Evolutionary conservation across 35 echinoderm and acorn worm species (phyloP).

Genomic region (Eucidaris tribuloides): DNA sequence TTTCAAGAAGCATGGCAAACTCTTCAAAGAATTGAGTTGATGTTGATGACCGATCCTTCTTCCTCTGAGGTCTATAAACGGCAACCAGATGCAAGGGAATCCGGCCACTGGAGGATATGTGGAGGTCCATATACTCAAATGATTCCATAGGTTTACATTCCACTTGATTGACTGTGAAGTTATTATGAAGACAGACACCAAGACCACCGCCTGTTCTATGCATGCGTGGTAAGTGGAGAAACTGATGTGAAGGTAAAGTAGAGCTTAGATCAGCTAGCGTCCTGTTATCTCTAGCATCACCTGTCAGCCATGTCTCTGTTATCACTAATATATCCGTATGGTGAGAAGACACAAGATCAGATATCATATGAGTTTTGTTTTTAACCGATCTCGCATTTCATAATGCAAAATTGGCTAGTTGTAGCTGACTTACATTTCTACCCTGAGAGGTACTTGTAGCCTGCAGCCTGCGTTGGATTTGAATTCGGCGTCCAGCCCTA

Average conservation of each 20-base stretch:
- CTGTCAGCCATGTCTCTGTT: background rate
- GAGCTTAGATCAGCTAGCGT: background rate
- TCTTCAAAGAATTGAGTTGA: background rate
- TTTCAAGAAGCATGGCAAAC: constrained; percentile 17
- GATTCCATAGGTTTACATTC: background rate
- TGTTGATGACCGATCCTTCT: background rate
- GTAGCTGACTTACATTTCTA: background rate
- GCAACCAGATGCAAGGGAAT: background rate
- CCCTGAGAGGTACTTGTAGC: background rate
- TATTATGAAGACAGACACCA: background rate
- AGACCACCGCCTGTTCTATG: background rate
- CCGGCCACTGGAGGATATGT: background rate
- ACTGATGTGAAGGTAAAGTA: background rate
- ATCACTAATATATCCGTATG: background rate
- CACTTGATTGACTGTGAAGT: background rate
- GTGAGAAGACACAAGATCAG: background rate
- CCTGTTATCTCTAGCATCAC: background rate
- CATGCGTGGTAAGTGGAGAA: background rate
- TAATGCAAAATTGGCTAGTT: background rate
- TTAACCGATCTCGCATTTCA: background rate
- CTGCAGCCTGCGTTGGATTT: background rate
- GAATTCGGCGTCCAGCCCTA: background rate
- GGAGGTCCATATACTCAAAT: background rate
- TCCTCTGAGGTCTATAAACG: background rate
- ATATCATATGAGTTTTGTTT: constrained; percentile 6